Conservation (phyloP, 2,888 invertebrate genomes). For the Anthrax anthrax region DNA sequence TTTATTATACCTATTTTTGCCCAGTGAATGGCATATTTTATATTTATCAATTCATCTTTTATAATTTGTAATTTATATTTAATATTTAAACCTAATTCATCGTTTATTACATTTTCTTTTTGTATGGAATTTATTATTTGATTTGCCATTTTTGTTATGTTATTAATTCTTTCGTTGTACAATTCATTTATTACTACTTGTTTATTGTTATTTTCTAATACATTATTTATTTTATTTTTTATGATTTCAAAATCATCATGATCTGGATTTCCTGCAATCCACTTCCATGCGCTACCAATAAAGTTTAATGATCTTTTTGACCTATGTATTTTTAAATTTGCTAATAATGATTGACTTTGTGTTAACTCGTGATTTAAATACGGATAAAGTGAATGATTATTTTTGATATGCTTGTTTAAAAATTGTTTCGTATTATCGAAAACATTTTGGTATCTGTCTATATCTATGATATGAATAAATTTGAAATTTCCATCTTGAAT, state of each 20-base stretch:
- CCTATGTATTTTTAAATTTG: not conserved
- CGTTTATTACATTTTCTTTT: conserved; percentile 1
- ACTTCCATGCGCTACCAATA: not conserved
- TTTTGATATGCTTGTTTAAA: not conserved
- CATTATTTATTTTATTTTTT: conserved; percentile 1
- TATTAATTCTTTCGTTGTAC: conserved; percentile 1
- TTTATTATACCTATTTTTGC: conserved; percentile 12
- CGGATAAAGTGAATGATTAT: not conserved
- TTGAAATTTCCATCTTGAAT: conserved; percentile 7
- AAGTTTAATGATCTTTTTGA: not conserved
- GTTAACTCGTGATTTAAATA: not conserved
- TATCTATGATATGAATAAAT: conserved; percentile 7
- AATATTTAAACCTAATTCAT: conserved; percentile 2
- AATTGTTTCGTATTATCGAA: not conserved
- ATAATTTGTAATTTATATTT: conserved; percentile 11
- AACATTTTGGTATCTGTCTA: not conserved
- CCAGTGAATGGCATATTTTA: conserved; percentile 12
- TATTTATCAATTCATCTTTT: conserved; percentile 10
- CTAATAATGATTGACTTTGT: not conserved
- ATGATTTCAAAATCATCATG: conserved; percentile 3
- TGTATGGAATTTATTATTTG: not conserved
- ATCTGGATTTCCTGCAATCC: conserved; percentile 3
- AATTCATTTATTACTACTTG: conserved; percentile 1
- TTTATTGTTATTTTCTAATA: conserved; percentile 3
- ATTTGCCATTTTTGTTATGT: conserved; percentile 1